Evolutionary conservation across 2,113 vertebrate species (phyloP).

Genomic region (Oncorhynchus keta): DNA sequence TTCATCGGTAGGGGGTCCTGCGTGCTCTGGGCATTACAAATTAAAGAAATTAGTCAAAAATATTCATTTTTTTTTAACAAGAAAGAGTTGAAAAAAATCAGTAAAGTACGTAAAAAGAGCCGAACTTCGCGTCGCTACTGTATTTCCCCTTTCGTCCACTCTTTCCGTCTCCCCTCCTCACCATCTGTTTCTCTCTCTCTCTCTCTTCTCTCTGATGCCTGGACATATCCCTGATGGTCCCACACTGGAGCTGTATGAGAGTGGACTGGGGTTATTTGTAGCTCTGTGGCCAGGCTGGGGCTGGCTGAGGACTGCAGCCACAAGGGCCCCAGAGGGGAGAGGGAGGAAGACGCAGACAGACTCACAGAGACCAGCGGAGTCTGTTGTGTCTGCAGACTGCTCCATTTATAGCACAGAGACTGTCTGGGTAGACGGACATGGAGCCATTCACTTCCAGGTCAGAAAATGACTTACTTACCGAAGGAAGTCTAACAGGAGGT

Average conservation of each 20-base stretch:
- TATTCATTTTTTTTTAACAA: rapidly evolving
- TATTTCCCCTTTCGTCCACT: too few relatives aligned
- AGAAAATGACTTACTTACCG: constrained; percentile 42
- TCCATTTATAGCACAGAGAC: constrained; percentile 38
- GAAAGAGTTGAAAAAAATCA: too few relatives aligned
- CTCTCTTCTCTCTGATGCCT: constrained; percentile 20
- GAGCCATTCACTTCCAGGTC: constrained; percentile 25
- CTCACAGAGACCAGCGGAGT: too few relatives aligned
- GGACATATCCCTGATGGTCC: constrained; percentile 23
- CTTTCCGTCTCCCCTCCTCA: background rate
- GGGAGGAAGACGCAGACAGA: too few relatives aligned
- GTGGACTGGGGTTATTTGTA: constrained; percentile 34
- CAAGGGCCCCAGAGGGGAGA: background rate
- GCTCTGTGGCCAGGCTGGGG: constrained; percentile 20
- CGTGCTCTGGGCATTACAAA: too few relatives aligned
- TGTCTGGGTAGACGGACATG: constrained; percentile 20
- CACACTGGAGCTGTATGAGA: constrained; percentile 37
- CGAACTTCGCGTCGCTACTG: too few relatives aligned
- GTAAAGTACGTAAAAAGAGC: too few relatives aligned
- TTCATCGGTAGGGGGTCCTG: too few relatives aligned
- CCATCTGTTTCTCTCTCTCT: constrained; percentile 2
- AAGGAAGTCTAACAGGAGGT: constrained; percentile 23
- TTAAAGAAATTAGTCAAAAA: too few relatives aligned
- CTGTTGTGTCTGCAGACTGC: constrained; percentile 37
- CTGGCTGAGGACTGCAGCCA: constrained; percentile 18